Percentiles rank a stretch among this genome's conserved stretches.
Conservation (phyloP, 30 jellyfish, hydroid and myxozoan genomes). For the Pelagia noctiluca region DNA sequence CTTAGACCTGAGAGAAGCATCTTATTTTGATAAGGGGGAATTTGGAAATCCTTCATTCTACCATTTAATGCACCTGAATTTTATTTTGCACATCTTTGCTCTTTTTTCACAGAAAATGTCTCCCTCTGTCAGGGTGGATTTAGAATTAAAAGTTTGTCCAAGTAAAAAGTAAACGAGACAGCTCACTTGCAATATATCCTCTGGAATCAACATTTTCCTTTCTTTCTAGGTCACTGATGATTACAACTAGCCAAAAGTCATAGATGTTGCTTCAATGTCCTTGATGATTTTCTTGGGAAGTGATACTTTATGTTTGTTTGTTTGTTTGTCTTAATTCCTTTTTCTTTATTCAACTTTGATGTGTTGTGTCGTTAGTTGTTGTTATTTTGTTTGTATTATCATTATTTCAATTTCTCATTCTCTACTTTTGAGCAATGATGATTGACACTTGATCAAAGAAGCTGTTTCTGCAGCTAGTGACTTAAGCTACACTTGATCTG, state of each 20-base stretch:
- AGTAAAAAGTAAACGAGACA: no score
- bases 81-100: no score
- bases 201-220: not conserved
- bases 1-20: no score
- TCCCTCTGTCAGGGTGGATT: no score
- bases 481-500: constrained; percentile 81
- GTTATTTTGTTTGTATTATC: not conserved
- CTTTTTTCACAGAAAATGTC: no score
- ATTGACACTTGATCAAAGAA: constrained; percentile 52
- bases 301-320: constrained; percentile 27
- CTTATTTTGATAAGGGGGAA: no score
- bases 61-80: no score
- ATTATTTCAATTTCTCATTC: not conserved
- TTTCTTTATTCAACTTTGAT: not conserved
- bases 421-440: constrained; percentile 62
- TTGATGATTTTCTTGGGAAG: constrained; percentile 68
- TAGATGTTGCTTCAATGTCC: constrained; percentile 19
- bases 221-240: not conserved
- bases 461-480: constrained; percentile 38
- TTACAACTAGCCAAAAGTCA: not conserved
- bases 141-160: no score
- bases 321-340: not conserved
- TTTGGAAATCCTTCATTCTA: no score
- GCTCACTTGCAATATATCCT: no score
- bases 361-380: not conserved